Conservation (phyloP, 2,113 vertebrate species). For the Lethenteron camtschaticum region DNA sequence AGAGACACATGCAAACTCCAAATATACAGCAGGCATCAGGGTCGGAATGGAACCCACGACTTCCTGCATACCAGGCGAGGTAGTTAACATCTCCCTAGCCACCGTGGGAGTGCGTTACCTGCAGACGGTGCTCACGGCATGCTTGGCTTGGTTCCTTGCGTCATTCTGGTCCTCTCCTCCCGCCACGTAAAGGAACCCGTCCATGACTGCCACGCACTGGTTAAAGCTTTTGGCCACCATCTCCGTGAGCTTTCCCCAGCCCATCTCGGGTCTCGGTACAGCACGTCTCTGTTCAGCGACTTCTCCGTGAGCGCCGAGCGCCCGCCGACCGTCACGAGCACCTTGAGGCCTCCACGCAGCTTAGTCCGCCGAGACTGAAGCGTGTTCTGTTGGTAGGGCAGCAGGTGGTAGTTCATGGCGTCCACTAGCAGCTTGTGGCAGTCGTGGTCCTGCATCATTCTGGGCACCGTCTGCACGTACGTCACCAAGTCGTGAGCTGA, state of each 20-base stretch:
- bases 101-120: slow-evolving; percentile 30
- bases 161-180: slow-evolving; percentile 98
- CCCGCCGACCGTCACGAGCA: slow-evolving; percentile 72
- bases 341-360: slow-evolving; percentile 66
- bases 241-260: slow-evolving; percentile 84
- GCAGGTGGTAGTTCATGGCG: slow-evolving; percentile 94
- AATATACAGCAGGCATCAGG: too few species aligned
- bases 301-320: slow-evolving; percentile 84
- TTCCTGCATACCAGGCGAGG: too few species aligned
- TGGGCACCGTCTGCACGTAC: slow-evolving; percentile 69
- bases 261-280: slow-evolving; percentile 70
- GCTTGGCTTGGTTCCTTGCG: slow-evolving; percentile 93
- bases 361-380: slow-evolving; percentile 89
- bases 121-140: slow-evolving; percentile 96
- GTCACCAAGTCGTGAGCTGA: slow-evolving; percentile 82
- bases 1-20: too few species aligned
- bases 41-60: too few species aligned
- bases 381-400: slow-evolving; percentile 90
- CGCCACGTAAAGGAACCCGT: slow-evolving; percentile 87
- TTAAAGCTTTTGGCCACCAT: slow-evolving; percentile 98
- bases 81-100: too few species aligned
- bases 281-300: slow-evolving; percentile 83
- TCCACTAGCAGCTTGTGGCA: slow-evolving; percentile 91
- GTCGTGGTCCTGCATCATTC: slow-evolving; percentile 93
- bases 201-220: slow-evolving; percentile 81